Evolutionary conservation across 2,797 vertebrate genomes (phyloP).

Genomic region (Pseudopleuronectes americanus): DNA sequence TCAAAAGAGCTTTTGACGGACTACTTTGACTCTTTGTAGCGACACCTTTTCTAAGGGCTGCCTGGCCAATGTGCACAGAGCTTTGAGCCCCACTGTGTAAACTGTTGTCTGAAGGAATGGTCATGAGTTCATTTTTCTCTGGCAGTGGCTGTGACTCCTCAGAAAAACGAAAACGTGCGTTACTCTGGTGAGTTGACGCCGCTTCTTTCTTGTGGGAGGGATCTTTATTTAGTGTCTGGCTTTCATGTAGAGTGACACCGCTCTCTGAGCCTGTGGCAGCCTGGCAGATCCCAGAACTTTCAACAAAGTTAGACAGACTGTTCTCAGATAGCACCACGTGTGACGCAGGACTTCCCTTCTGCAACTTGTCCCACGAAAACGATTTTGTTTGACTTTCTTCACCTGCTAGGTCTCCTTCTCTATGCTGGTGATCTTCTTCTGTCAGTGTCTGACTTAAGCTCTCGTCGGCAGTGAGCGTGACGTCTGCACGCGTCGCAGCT

Average conservation of each 20-base stretch:
- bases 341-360: neutral
- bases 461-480: slow-evolving; percentile 41
- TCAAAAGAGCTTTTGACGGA: neutral
- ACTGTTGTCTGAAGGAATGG: neutral
- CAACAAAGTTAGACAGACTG: neutral
- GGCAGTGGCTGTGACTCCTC: neutral
- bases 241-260: neutral
- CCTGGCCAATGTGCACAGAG: slow-evolving; percentile 85
- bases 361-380: neutral
- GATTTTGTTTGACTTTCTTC: slow-evolving; percentile 3
- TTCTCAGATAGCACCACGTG: neutral
- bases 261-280: neutral
- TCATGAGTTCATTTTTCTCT: neutral
- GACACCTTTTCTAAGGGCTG: slow-evolving; percentile 25
- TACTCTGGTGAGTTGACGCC: neutral
- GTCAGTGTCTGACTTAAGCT: slow-evolving; percentile 48
- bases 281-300: neutral
- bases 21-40: slow-evolving; percentile 7
- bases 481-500: neutral
- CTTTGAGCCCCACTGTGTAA: neutral
- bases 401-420: neutral
- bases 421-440: slow-evolving; percentile 22
- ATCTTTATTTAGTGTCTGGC: slow-evolving; percentile 1
- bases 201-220: neutral
- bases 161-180: slow-evolving; percentile 7